phyloP scores from a whole-genome alignment of 2,888 invertebrate species.

The Drosophila recens region DNA sequence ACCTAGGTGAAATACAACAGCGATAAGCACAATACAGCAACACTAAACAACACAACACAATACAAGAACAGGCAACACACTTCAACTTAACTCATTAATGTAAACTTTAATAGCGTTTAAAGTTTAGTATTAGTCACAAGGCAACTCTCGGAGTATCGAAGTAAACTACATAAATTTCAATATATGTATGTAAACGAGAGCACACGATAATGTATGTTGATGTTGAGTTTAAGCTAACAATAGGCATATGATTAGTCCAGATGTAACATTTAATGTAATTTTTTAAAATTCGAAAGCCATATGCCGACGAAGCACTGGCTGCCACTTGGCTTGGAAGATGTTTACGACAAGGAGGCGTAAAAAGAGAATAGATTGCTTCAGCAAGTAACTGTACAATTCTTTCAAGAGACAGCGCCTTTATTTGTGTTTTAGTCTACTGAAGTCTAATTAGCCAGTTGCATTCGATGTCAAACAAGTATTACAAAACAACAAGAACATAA shows the following conservation, averaged over 20 bases:
- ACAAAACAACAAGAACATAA: conserved; percentile 32
- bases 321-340: not conserved
- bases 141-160: conserved; percentile 25
- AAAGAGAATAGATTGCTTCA: not conserved
- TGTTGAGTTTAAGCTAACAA: conserved; percentile 71
- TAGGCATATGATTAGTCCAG: conserved; percentile 72
- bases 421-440: conserved; percentile 45
- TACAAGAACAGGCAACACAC: conserved; percentile 19
- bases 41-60: conserved; percentile 29
- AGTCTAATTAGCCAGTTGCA: conserved; percentile 62
- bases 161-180: conserved; percentile 43
- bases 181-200: conserved; percentile 35
- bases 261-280: conserved; percentile 70
- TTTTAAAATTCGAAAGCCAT: conserved; percentile 40
- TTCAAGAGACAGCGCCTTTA: conserved; percentile 9
- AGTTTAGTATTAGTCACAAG: conserved; percentile 69
- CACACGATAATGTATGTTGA: conserved; percentile 62
- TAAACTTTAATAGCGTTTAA: conserved; percentile 67
- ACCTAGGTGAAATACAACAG: conserved; percentile 67
- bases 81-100: conserved; percentile 58
- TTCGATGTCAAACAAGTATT: conserved; percentile 72
- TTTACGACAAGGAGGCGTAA: not conserved
- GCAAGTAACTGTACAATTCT: conserved; percentile 13
- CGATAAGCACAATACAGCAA: conserved; percentile 43
- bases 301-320: conserved; percentile 11